Evolutionary conservation across 2,888 invertebrate species (phyloP).

Genomic region (Teinopalpus imperialis): DNA sequence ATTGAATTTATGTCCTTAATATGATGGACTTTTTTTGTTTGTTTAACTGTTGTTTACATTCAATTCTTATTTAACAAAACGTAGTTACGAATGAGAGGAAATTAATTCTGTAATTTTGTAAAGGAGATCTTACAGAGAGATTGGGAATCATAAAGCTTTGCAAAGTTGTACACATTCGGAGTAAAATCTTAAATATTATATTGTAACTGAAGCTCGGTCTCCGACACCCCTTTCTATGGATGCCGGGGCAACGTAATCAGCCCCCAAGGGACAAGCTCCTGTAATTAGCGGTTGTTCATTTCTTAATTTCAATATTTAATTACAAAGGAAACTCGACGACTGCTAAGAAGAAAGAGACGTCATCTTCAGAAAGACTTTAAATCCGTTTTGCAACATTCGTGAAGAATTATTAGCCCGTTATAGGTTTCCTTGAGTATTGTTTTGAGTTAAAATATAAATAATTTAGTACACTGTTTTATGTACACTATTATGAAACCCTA

Average conservation of each 20-base stretch:
- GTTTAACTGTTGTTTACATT: constrained; percentile 23
- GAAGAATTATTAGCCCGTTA: constrained; percentile 57
- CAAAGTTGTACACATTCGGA: constrained; percentile 21
- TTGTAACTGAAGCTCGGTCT: constrained; percentile 59
- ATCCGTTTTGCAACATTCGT: constrained; percentile 71
- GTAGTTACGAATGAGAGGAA: background rate
- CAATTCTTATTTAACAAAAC: background rate
- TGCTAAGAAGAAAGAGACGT: constrained; percentile 74
- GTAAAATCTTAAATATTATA: constrained; percentile 70
- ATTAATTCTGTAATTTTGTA: no score
- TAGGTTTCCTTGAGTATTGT: constrained; percentile 56
- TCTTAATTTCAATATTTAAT: constrained; percentile 84
- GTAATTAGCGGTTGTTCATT: constrained; percentile 83
- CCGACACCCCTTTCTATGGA: constrained; percentile 70
- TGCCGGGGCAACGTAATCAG: constrained; percentile 74
- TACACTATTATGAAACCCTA: no score
- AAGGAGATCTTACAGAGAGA: background rate
- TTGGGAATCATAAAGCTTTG: constrained; percentile 8
- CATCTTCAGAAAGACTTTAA: constrained; percentile 75
- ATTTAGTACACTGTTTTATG: constrained; percentile 10
- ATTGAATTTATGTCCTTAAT: constrained; percentile 71
- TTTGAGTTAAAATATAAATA: constrained; percentile 35
- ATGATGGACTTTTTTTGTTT: constrained; percentile 50
- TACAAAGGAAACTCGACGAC: constrained; percentile 82
- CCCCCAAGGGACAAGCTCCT: constrained; percentile 80